Percentiles rank a stretch among this genome's conserved stretches.
These are phyloP conservation scores for Baryphthengus martii DNA, from an alignment of 2,113 vertebrate species.

Conservation along the genomic window DNA sequence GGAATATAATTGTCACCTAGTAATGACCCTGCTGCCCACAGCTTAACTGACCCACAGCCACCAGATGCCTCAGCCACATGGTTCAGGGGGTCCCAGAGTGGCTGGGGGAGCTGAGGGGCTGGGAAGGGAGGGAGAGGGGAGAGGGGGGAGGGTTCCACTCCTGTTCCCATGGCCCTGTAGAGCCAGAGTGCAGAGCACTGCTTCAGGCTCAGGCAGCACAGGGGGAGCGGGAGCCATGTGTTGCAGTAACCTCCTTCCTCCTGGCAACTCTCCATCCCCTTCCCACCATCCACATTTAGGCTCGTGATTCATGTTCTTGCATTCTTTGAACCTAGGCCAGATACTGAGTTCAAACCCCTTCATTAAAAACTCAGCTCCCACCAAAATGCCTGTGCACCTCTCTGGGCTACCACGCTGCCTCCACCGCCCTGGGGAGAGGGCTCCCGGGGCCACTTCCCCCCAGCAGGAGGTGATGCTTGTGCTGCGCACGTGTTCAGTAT, in stretches of 20 bases:
- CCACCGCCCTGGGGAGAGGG: neutral
- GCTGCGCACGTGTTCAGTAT: neutral
- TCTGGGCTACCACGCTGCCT: neutral
- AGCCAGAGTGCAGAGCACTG: fast-evolving
- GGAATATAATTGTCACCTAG: neutral
- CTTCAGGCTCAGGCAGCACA: neutral
- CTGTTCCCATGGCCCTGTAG: neutral
- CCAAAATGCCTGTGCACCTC: neutral
- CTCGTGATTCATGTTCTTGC: neutral
- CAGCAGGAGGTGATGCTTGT: neutral
- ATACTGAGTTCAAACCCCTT: neutral
- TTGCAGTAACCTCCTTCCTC: neutral
- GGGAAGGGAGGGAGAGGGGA: neutral
- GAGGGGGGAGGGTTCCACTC: neutral
- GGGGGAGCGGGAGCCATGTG: neutral
- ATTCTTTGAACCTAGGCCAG: constrained; percentile 37
- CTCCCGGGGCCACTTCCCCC: neutral
- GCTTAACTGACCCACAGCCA: neutral
- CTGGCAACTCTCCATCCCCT: neutral
- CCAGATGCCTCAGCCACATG: fast-evolving
- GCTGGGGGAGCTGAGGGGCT: neutral
- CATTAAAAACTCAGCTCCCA: neutral
- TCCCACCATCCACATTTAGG: neutral
- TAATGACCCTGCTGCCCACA: fast-evolving
- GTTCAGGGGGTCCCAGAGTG: neutral